These are phyloP conservation scores for Epinephelus lanceolatus DNA, from an alignment of 2,113 vertebrate species.

Conservation along the genomic window DNA sequence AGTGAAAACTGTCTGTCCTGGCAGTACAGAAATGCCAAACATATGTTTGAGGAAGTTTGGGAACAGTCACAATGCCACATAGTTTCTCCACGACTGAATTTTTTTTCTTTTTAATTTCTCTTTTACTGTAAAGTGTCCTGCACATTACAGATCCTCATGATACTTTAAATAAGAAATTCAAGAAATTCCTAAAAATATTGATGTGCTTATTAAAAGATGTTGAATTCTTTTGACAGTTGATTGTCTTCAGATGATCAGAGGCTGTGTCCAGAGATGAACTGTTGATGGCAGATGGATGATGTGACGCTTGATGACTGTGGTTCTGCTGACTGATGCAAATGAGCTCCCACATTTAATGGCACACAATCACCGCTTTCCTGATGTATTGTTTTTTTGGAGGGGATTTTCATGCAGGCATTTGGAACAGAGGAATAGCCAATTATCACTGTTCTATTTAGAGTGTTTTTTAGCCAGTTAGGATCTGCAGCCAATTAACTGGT, in stretches of 20 bases:
- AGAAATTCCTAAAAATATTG: background rate
- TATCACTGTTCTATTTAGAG: constrained; percentile 29
- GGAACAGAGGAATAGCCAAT: constrained; percentile 29
- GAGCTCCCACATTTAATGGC: constrained; percentile 14
- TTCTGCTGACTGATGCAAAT: constrained; percentile 39
- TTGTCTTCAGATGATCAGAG: background rate
- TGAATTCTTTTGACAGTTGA: background rate
- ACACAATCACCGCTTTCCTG: background rate
- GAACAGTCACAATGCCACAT: no score
- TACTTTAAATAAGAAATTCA: background rate
- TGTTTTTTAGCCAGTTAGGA: constrained; percentile 11
- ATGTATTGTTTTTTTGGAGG: constrained; percentile 2
- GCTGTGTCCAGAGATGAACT: background rate
- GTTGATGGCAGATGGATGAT: constrained; percentile 11
- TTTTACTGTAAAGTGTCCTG: background rate
- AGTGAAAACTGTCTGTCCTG: no score
- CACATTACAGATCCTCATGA: background rate
- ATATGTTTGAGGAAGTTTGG: no score
- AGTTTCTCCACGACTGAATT: no score
- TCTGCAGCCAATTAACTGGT: constrained; percentile 31
- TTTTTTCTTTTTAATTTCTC: no score
- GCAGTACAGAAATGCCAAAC: no score
- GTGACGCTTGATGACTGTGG: background rate
- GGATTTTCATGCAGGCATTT: constrained; percentile 2
- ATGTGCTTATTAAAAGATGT: background rate